Base-by-base conservation (phyloP, 2,888 invertebrate species). In the Luffia ferchaultella region DNA sequence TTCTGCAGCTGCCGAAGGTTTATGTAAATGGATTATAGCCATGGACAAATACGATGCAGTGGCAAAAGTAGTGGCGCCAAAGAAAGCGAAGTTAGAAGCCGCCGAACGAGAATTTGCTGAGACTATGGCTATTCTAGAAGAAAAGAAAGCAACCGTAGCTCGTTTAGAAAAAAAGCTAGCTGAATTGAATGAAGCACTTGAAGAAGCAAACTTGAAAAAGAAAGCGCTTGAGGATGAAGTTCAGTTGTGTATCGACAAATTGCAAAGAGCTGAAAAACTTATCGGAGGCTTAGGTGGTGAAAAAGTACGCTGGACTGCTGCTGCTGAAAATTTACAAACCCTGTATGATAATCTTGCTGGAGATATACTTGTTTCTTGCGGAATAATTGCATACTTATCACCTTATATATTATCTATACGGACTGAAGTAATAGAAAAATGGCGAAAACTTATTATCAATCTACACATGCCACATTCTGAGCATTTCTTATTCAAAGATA, bases 1-100 rank as follows among this genome's bases (percentile, higher is more conserved):
- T 0, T 97, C 97, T 0, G 90, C 94, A 56, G 98, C 98, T 2
- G 97, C 97, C 18, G 96, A 97, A 79, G 97, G 96, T 49, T 80
- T 95, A 42, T 95, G 95, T 68, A 92, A 93, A 67, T 96, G 96
- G 96, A 92, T 96, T 48, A 88, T 93, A 56, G 95, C 95, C 1
- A 92, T 96, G 89, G 94, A 95, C 63, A 89, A 92, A 75, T 96
- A 96, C 66, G 95, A 96, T 66, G 88, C 88, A 46, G 93, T 93
- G 1, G 91, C 92, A 46, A 93, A 92, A 76, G 88, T 90, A 45
- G 93, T 93, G 9, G 93, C 92, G 9, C 95, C 95, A 0, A 96
- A 96, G 73, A 93, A 94, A 67, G 91, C 89, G 7, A 93, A 93
- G 68, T 76, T 96, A 51, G 88, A 87, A 54, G 88, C 87, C 49